A percentile compares a stretch with the other conserved stretches of the same genome.
phyloP scores from a whole-genome alignment of 1,140 invertebrate genomes.

The Drosophila tristis region DNA sequence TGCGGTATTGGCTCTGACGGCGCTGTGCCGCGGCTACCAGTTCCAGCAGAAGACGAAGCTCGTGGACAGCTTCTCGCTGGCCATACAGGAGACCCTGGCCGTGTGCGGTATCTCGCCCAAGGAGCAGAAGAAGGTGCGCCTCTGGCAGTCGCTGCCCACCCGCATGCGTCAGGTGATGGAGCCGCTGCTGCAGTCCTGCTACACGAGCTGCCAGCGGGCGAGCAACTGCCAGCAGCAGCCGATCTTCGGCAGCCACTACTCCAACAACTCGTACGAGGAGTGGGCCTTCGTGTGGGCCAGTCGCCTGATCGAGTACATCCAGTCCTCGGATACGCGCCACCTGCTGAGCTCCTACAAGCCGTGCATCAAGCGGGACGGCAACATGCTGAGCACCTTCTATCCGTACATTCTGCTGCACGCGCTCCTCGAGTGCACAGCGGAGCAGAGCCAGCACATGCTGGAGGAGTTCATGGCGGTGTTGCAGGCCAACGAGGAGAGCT shows the following conservation, averaged over 20 bases:
- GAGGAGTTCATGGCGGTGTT: constrained; percentile 85
- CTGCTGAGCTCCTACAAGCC: constrained; percentile 88
- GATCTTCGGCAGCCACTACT: constrained; percentile 87
- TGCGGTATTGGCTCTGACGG: constrained; percentile 87
- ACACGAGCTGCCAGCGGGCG: constrained; percentile 79
- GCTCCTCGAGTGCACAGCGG: constrained; percentile 85
- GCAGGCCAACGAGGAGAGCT: constrained; percentile 46
- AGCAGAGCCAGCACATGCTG: constrained; percentile 81
- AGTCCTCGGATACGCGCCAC: constrained; percentile 85
- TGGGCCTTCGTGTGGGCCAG: constrained; percentile 90
- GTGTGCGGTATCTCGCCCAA: constrained; percentile 88
- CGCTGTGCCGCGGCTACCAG: constrained; percentile 90
- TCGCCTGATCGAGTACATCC: constrained; percentile 86
- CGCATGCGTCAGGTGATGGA: constrained; percentile 89
- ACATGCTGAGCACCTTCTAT: constrained; percentile 89
- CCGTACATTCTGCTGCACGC: constrained; percentile 89
- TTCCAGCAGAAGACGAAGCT: constrained; percentile 89
- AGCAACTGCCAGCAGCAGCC: constrained; percentile 84
- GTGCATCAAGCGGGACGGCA: constrained; percentile 88
- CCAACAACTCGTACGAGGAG: constrained; percentile 86
- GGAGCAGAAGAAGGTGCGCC: constrained; percentile 85
- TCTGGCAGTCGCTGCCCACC: constrained; percentile 89
- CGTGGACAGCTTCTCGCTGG: constrained; percentile 84
- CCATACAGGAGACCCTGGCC: constrained; percentile 91
- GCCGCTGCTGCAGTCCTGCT: constrained; percentile 89